A percentile compares a stretch with the other conserved stretches of the same genome.
Conservation (phyloP, 2,113 vertebrate species). For the Junco hyemalis region DNA sequence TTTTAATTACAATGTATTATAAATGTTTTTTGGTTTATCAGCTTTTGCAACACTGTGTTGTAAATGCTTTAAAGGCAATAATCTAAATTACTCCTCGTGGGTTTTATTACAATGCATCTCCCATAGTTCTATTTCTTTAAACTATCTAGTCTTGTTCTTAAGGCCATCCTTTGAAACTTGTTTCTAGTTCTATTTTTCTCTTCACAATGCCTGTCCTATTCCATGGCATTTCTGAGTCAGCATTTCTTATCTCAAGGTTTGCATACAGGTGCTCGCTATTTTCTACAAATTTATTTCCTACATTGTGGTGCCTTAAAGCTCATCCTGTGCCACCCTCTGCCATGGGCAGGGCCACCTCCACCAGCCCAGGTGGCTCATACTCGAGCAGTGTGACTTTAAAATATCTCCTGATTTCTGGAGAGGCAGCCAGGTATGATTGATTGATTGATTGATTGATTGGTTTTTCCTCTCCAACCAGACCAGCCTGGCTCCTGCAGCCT, state of each 20-base stretch:
- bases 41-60: neutral
- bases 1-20: neutral
- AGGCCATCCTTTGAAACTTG: neutral
- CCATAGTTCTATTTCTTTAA: neutral
- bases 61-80: neutral
- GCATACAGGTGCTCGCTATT: neutral
- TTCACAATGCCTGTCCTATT: neutral
- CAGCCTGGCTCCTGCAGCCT: neutral
- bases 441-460: neutral
- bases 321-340: neutral
- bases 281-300: neutral
- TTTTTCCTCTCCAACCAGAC: neutral
- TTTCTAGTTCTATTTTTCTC: neutral
- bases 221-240: neutral
- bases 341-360: neutral
- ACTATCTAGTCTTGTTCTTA: neutral
- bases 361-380: neutral
- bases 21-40: neutral
- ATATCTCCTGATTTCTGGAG: neutral
- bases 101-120: neutral
- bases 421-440: rapidly evolving
- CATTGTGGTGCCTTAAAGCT: neutral
- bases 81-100: neutral
- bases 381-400: rapidly evolving
- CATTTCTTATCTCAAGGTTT: neutral